Evolutionary conservation across 2,113 vertebrate genomes (phyloP).

Genomic region (rabbit (Oryctolagus cuniculus)): DNA sequence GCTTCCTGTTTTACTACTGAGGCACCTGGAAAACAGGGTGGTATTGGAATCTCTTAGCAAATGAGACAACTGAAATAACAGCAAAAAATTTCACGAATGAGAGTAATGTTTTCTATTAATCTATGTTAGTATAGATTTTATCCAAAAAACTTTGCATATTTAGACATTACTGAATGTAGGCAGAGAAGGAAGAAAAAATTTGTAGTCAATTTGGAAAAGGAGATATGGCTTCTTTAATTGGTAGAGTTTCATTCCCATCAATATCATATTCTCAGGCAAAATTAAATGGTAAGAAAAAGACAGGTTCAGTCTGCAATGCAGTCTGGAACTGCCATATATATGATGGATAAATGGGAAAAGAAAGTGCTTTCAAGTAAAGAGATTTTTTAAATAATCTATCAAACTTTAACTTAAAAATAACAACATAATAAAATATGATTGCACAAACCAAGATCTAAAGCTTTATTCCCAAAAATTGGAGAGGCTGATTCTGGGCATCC

Average conservation of each 20-base stretch:
- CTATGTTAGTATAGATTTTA: conserved; percentile 16
- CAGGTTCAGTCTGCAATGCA: not conserved
- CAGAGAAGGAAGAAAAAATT: conserved; percentile 18
- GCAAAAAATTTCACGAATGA: conserved; percentile 12
- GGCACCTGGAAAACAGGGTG: not conserved
- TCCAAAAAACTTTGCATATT: conserved; percentile 9
- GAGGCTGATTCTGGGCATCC: not conserved
- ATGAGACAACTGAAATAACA: conserved; percentile 42
- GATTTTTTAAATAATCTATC: not conserved
- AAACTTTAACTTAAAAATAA: conserved; percentile 39
- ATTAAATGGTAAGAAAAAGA: conserved; percentile 8
- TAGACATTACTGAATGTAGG: not conserved
- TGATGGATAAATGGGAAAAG: not conserved
- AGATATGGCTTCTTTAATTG: not conserved
- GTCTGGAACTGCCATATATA: not conserved
- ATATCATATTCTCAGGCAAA: not conserved
- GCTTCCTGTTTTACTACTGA: not conserved
- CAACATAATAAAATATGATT: not conserved
- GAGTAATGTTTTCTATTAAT: conserved; percentile 7
- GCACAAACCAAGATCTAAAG: not conserved
- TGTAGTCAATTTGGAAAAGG: not conserved
- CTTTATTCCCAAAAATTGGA: not conserved
- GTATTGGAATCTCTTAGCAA: conserved; percentile 24
- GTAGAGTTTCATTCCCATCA: not conserved
- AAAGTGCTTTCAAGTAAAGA: not conserved